A percentile compares a stretch with the other conserved stretches of the same genome.
Evolutionary conservation across 1,140 invertebrate genomes (phyloP).

Genomic region (Varroa destructor): DNA sequence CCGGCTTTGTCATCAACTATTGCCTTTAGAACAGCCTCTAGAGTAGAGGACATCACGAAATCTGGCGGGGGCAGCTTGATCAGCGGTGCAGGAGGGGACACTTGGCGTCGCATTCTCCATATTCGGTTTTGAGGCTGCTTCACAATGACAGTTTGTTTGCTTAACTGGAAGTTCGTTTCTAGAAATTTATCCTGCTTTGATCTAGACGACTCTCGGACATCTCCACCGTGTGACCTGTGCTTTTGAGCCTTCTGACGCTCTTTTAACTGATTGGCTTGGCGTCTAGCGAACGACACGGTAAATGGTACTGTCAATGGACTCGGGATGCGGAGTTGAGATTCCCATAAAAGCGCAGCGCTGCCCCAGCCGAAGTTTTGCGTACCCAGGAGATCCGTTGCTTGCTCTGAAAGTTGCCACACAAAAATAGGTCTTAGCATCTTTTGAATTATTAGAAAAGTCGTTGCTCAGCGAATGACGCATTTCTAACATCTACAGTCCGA

Average conservation of each 20-base stretch:
- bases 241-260: too few relatives aligned
- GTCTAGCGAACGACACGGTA: conserved; percentile 8
- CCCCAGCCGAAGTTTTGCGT: conserved; percentile 26
- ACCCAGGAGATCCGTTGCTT: conserved; percentile 16
- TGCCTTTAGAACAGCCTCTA: background rate
- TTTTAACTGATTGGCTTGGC: conserved; percentile 20
- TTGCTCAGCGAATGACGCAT: background rate
- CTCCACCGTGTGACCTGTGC: too few relatives aligned
- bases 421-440: background rate
- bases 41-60: conserved; percentile 23
- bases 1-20: background rate
- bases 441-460: background rate
- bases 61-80: conserved; percentile 6
- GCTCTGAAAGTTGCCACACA: background rate
- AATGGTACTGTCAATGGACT: conserved; percentile 27
- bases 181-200: background rate
- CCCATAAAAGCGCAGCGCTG: background rate
- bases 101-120: conserved; percentile 13
- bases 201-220: too few relatives aligned
- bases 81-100: conserved; percentile 8
- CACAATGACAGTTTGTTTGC: conserved; percentile 1
- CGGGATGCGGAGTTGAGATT: conserved; percentile 26
- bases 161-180: conserved; percentile 18
- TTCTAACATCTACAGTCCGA: background rate
- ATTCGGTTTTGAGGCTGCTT: conserved; percentile 12